Evolutionary conservation across 2,113 vertebrate species (phyloP), one percentile per base, ranked within the genome.

Genomic region (Verasper variegatus): DNA sequence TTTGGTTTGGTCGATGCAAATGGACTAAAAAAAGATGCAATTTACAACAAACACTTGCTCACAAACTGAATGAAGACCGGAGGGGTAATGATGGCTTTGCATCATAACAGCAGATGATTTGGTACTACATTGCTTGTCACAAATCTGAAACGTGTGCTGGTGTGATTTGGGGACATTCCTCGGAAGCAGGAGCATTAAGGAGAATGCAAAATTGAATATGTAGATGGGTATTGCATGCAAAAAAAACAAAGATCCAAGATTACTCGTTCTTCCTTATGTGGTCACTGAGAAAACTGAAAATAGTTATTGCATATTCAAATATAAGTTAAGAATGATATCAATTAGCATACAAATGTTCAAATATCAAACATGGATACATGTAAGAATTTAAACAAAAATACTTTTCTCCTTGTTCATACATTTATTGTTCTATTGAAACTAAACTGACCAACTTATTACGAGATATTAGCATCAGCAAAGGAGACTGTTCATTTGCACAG

Each of bases 1-100:
- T 74, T 79, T 86, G 89, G 87, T 86, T 79, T 86, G 78, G 85
- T 87, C 47, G 0, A 88, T 92, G 88, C 87, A 93, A 91, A 93
- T 88, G 56, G 20, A 35, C 76, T 26, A 76, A 89, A 91, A 90
- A 79, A 90, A 79, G 60, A 83, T 63, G 65, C 31, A 82, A 83
- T 88, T 79, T 85, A 65, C 67, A 42, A 20, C 60, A 80, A 85
- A 82, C 75, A 67, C 31, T 10, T 0, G 49, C 24, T 54, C 11
- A 71, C 21, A 58, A 2, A 7, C 17, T n/a, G 17, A 57, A 52
- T 14, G 31, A 70, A 56, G 23, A 18, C 3, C 18, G 0, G 1
- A 15, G 56, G 17, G 9, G 24, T 7, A 20, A 9, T 13, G 18
- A 9, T 3, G 51, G 37, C 8, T 40, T 40, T 40, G 42, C 42